Percentiles rank a stretch among this genome's conserved stretches.
These are phyloP conservation scores for Parnassius orleans DNA, from an alignment of 2,888 invertebrate species.

Conservation along the genomic window DNA sequence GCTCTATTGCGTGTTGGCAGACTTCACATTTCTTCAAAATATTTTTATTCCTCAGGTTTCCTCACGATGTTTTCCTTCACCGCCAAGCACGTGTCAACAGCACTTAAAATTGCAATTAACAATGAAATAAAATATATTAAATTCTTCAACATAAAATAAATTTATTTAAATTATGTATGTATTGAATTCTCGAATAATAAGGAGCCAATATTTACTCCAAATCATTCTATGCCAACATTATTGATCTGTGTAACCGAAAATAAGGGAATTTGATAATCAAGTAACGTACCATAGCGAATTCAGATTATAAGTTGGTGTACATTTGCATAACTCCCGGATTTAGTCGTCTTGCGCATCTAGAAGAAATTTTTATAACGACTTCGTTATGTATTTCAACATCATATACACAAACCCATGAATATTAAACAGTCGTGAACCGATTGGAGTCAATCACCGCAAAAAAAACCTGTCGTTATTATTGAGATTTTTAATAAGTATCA, in stretches of 20 bases:
- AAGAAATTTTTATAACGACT: too few species aligned
- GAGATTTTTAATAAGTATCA: not conserved
- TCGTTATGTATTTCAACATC: not conserved
- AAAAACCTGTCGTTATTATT: not conserved
- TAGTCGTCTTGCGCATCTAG: not conserved
- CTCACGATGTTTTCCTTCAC: too few species aligned
- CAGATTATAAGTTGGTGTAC: not conserved
- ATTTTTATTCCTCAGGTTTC: too few species aligned
- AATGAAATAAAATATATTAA: too few species aligned
- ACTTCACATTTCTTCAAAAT: too few species aligned
- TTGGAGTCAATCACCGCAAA: not conserved
- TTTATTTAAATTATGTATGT: too few species aligned
- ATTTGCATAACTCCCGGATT: conserved; percentile 11
- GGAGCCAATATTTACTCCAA: not conserved
- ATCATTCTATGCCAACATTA: conserved; percentile 2
- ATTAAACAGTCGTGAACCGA: not conserved
- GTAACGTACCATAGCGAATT: not conserved
- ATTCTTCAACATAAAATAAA: too few species aligned
- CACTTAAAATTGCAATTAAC: too few species aligned
- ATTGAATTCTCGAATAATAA: too few species aligned
- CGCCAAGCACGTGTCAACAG: too few species aligned
- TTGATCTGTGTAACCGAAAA: conserved; percentile 7
- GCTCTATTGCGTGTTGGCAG: too few species aligned
- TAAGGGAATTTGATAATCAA: conserved; percentile 33
- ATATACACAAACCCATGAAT: not conserved